These are phyloP conservation scores for silkworm (Bombyx mori) DNA, from an alignment of 1,140 invertebrate genomes.

Conservation along the genomic window ASM3026992v2 NC_085129.1:14686501-14687000, in stretches of 20 bases:
- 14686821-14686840: constrained; percentile 10
- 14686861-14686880: constrained; percentile 36
- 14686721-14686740: constrained; percentile 50
- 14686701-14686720: too few species aligned
- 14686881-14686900: constrained; percentile 35
- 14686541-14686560: too few species aligned
- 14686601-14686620: too few species aligned
- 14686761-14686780: background rate
- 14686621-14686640: too few species aligned
- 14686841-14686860: constrained; percentile 15
- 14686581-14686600: too few species aligned
- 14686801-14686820: background rate
- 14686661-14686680: too few species aligned
- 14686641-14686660: too few species aligned
- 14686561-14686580: too few species aligned
- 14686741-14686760: constrained; percentile 45
- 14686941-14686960: constrained; percentile 28
- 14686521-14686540: too few species aligned
- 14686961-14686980: constrained; percentile 27
- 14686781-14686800: background rate
- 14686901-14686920: constrained; percentile 33
- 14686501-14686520: too few species aligned
- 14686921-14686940: constrained; percentile 43
- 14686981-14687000: constrained; percentile 37
- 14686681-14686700: too few species aligned